Base-by-base conservation (phyloP, 1,140 invertebrate species). In the Drosophila lacteicornis region DNA sequence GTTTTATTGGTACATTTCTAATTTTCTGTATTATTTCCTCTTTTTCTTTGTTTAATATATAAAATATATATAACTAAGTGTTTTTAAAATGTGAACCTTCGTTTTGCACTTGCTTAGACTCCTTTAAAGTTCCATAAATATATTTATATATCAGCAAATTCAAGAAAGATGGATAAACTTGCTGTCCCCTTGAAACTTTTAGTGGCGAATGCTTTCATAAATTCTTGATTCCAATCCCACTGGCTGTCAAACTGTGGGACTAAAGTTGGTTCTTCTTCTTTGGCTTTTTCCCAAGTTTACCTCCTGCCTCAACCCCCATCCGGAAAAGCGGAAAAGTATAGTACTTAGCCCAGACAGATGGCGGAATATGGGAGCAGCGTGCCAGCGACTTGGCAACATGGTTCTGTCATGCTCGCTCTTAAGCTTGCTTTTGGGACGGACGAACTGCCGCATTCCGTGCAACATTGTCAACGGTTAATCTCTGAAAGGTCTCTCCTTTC, bases 381-480 rank as follows among this genome's bases (percentile, higher is more conserved):
- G 60, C 59, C 63, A 30, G n/a, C 33, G 25, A 30, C 67, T 73
- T 73, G 45, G 46, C 70, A 74, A 73, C 67, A 73, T 43, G 68
- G 55, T 73, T 59, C 69, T 73, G 69, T 43, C 70, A 60, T 50
- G 67, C 50, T 43, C 11, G 51, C 62, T 77, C 65, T 68, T 55
- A 76, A 77, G 47, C 53, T 60, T 57, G 49, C 76, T 73, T 79
- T 61, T 59, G 38, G 68, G 65, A 75, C 46, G 60, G 22, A 46
- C 68, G 60, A 59, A 58, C 65, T 60, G 67, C 69, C 60, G 53
- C 71, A 86, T 78, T 68, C 61, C 69, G 60, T 61, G 62, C 80
- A 66, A 75, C 80, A 82, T 82, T 67, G 63, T 82, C 80, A 82
- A 83, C 80, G 82, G 84, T 88, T 87, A 88, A 88, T 83, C 84